A percentile compares a stretch with the other conserved stretches of the same genome.
These are phyloP conservation scores for Micoletzkya japonica DNA, from an alignment of 2,888 invertebrate genomes.

Conservation along the genomic window DNA sequence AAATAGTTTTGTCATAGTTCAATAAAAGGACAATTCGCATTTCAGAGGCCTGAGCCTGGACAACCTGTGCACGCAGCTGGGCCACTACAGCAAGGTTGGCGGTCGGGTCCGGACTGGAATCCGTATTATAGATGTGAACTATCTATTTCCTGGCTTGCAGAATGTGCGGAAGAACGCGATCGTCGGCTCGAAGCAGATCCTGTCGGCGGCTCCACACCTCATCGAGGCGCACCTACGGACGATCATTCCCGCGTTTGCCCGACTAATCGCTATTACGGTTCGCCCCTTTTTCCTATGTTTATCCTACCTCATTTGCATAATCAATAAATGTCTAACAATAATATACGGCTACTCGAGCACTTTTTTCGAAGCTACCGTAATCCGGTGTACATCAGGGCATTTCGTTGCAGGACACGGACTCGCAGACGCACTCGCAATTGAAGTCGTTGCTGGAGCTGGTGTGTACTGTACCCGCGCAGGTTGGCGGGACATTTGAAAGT, in stretches of 20 bases:
- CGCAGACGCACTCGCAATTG: slow-evolving; percentile 32
- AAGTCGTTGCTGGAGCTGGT: slow-evolving; percentile 36
- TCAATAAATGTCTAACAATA: background rate
- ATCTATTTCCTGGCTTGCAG: slow-evolving; percentile 29
- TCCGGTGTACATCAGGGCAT: too few species aligned
- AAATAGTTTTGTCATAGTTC: too few species aligned
- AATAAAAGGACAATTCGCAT: slow-evolving; percentile 32
- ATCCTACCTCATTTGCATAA: background rate
- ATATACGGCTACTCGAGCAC: background rate
- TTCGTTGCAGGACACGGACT: slow-evolving; percentile 33
- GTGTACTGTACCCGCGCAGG: slow-evolving; percentile 38
- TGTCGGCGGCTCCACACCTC: slow-evolving; percentile 42
- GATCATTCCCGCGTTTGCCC: slow-evolving; percentile 44
- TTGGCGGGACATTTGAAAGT: background rate
- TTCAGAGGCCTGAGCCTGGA: slow-evolving; percentile 47
- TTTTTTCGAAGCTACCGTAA: background rate
- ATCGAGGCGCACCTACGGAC: slow-evolving; percentile 40
- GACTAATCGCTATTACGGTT: slow-evolving; percentile 40
- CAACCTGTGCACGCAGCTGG: slow-evolving; percentile 50
- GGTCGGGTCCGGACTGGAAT: background rate
- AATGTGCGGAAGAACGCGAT: slow-evolving; percentile 45
- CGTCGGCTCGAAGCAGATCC: slow-evolving; percentile 45
- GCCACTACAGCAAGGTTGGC: slow-evolving; percentile 50
- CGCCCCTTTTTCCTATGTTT: background rate
- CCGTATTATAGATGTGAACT: background rate